Base-by-base conservation (phyloP, 2,797 vertebrate species). In the Megaceryle alcyon region DNA sequence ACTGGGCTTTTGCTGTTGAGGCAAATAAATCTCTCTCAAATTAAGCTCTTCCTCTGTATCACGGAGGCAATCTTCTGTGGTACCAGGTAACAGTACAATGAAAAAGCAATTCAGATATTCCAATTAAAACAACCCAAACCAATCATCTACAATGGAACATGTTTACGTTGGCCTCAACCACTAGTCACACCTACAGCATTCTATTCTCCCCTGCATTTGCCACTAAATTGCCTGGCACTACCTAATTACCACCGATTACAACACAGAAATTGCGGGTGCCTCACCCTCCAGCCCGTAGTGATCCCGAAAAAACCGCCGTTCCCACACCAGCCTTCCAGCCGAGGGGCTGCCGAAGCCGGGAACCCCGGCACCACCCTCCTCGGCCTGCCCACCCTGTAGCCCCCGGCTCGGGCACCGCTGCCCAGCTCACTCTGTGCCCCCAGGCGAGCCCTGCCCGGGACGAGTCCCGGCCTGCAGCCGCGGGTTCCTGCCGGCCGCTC, bases 81-180 rank as follows among this genome's bases (percentile, higher is more conserved):
- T 56, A 44, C 64, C 72, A 60, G 33, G 19, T 60, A 39, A 17
- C 21, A 12, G 43, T 17, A 28, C 7, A 70, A 10, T 5, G 66
- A 57, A 66, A 84, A 56, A 3, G 22, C 83, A 53, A 29, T 2
- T 23, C 48, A 22, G 35, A 10, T 0, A 7, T 28, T 9, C 22
- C 51, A n/a, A 43, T 56, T 46, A 61, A 48, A 81, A 16, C 28
- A 14, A 35, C 63, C n/a, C 37, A 72, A 37, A 49, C 59, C 6
- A 48, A 21, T 9, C 60, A 23, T 0, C 51, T 2, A 12, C 54
- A 51, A 28, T 0, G 1, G n/a, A 3, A 8, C 12, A 0, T 25
- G 73, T 59, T 88, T 88, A 43, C 0, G 7, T 13, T 28, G 78
- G 41, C 29, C 39, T 31, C 22, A 66, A 10, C 66, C 91, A 35